Base-by-base conservation (phyloP, 2,888 invertebrate genomes). In the Orthosia cruda region DNA sequence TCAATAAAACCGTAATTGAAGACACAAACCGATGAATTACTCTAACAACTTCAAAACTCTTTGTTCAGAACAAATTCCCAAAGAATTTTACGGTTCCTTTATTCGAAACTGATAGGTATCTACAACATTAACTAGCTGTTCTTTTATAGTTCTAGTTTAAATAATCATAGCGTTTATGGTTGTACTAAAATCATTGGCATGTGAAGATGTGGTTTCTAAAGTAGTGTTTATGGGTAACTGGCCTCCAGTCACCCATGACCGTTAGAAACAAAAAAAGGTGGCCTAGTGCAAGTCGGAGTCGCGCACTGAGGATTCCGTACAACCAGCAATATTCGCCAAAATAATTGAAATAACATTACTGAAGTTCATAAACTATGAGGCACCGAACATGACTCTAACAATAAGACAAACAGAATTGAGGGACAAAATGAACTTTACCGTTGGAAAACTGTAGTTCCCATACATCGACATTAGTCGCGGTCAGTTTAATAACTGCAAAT, bases 161-260 rank as follows among this genome's bases (percentile, higher is more conserved):
- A 83, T 85, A 86, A 85, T 86, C 80, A 82, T 81, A 83, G 83
- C 79, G 72, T 86, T 88, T 87, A 85, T 61, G 59, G 75, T 81
- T 74, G 87, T 76, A 86, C 77, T 90, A 89, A 89, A 89, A 86
- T 81, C 86, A 85, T 89, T 89, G 87, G 85, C 84, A 88, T 91
- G 89, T 90, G 83, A 89, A 91, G 86, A 88, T 81, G 85, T 81
- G 79, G 83, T 81, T 83, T 80, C 75, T 71, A 66, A 86, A 76
- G 68, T 83, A 88, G 81, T 83, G 80, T 84, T 80, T 87, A 90
- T 79, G 81, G 82, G 84, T 87, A 85, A 86, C 82, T 87, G 84
- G 75, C 80, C 68, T 83, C 82, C 86, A 88, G 88, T 90, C 88
- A 90, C 85, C 91, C 92, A 88, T 89, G 86, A 90, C 89, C 82